Base-by-base conservation (phyloP, 2,113 vertebrate genomes). In the Albula goreensis region DNA sequence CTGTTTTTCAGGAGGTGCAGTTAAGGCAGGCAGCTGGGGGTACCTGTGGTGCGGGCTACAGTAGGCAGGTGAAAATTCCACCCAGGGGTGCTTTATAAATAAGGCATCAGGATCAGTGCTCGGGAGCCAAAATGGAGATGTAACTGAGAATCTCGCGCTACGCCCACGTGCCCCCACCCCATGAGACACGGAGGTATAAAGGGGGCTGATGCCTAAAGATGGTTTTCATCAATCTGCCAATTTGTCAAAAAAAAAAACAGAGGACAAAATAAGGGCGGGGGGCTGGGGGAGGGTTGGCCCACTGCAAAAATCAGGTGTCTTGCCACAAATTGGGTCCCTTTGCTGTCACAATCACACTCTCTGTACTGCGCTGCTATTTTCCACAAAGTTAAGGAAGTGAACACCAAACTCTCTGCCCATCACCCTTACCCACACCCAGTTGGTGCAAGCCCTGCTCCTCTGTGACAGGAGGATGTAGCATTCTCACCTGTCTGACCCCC, bases 51-150 rank as follows among this genome's bases (percentile, higher is more conserved):
- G 88, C 49, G 50, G 74, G 1, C 22, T 81, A 57, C 77, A 22
- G 41, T 13, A 66, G 77, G 88, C 77, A 87, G 80, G 19, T 66
- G 22, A 83, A 79, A 79, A 82, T 80, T 89, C 83, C 81, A 82
- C 86, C 85, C 88, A 85, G 78, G 86, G 88, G 87, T 52, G 81
- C n/a, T 92, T 94, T 93, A 94, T 95, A 95, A 96, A 96, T 96
- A 95, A 95, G 92, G 93, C 92, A 94, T 95, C 91, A 94, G 93
- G 19, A 17, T 81, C 92, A 88, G 91, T 22, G 84, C 57, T 79
- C 50, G 56, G 93, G 91, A 91, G 94, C 94, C 91, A 88, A 90
- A 94, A 94, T 87, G 91, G 90, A 94, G 93, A 94, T 93, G 91
- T 93, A 91, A 93, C 89, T 90, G 87, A 82, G 85, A 74, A 84